Conservation (phyloP, 2,797 vertebrate species). For the Pitangus sulphuratus region DNA sequence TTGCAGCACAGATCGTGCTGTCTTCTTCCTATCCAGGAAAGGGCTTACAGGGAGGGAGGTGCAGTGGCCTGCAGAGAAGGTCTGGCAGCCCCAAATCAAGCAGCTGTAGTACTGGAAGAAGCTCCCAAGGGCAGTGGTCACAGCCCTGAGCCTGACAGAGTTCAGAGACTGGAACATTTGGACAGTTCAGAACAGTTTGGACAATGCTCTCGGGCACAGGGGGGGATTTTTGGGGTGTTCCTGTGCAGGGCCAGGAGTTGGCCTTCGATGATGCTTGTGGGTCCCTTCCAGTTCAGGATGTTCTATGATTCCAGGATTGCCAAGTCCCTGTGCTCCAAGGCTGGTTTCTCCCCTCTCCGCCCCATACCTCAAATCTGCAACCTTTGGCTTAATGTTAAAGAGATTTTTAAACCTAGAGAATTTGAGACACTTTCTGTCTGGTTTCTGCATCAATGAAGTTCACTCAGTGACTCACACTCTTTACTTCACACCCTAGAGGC, state of each 20-base stretch:
- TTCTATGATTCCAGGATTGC: neutral
- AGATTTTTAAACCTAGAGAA: slow-evolving; percentile 21
- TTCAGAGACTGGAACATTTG: neutral
- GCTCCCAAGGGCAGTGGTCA: neutral
- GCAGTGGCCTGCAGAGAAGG: neutral
- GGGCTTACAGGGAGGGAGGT: neutral
- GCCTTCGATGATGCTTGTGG: neutral
- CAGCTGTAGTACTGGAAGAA: neutral
- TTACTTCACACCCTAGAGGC: slow-evolving; percentile 61
- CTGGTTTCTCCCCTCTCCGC: neutral
- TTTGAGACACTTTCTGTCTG: slow-evolving; percentile 32
- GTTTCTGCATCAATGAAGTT: slow-evolving; percentile 60
- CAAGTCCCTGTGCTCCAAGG: neutral
- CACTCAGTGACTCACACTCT: slow-evolving; percentile 53
- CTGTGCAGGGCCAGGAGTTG: neutral
- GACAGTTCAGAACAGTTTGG: neutral
- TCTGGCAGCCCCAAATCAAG: neutral
- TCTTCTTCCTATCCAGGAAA: neutral
- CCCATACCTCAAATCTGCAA: neutral
- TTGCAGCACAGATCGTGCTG: rapidly evolving
- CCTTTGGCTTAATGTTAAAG: neutral
- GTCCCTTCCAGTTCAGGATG: neutral
- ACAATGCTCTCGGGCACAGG: neutral
- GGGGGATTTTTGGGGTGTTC: neutral
- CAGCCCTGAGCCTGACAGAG: neutral